Evolutionary conservation across 2,888 invertebrate species (phyloP), one percentile per base, ranked within the genome.

Genomic region (Dicranocentrus wangi): DNA sequence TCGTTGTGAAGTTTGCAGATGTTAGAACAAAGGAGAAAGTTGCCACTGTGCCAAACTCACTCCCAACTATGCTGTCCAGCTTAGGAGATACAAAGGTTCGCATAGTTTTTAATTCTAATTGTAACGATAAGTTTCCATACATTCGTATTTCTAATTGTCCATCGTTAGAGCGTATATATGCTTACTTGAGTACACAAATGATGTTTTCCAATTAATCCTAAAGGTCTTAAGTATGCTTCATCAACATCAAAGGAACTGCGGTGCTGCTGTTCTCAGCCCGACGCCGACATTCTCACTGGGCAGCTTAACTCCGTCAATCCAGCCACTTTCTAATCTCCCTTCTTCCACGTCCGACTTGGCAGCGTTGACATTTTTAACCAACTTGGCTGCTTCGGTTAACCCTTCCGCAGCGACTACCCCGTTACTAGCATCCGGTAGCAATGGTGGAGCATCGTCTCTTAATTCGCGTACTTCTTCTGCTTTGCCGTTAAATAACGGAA

Each of bases 331-430:
- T 8, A 70, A 27, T 32, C 7, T 65, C 7, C 73, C 60, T 3
- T 47, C 70, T 15, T 60, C 78, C 7, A 42, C 70, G 10, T 47
- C 91, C 27, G 91, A 89, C 87, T 89, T 92, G 65, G 92, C 89
- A 89, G 90, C 91, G 81, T 90, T 94, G 77, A 93, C 94, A 69
- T 92, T 93, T 42, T 91, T 93, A 84, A 91, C 91, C 15, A 90
- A 89, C 84, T 88, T 90, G 71, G 89, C 90, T 47, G 89, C 88
- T 77, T 89, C 69, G 23, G 69, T 69, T 3, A 73, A 73, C 23
- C 71, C 71, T 17, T 32, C 61, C n/a, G 17, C 43, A 3, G 32
- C 17, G 23, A 15, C 25, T 51, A 8, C 51, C 1, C 17, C 19
- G 15, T 10, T 27, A 13, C 7, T 19, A 43, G 23, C 19, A 2